Base-by-base conservation (phyloP, 2,888 invertebrate genomes). In the Oeneis ivallda region DNA sequence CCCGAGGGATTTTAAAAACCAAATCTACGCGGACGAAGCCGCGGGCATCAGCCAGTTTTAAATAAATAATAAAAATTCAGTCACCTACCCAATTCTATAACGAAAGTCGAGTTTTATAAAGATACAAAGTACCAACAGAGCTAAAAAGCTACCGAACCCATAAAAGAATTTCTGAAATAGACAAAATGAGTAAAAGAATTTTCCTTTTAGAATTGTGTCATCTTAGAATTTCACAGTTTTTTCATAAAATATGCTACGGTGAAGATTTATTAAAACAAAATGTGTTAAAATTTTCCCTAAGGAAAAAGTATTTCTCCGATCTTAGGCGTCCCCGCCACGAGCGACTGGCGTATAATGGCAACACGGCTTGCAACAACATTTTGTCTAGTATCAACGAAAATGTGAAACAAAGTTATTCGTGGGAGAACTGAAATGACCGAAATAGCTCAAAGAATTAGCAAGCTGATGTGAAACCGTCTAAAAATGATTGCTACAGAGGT, bases 261-360 rank as follows among this genome's bases (percentile, higher is more conserved):
- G 19, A 56, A 39, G 19, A 56, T 56, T 56, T 56, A 56, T 56
- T 56, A 56, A 56, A 39, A 56, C 15, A 39, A 56, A 56, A 39
- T 39, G 53, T 53, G 37, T 17, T 26, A 54, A 11, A 19, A 39
- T 17, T 41, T 39, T 56, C 39, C 17, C 3, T 11, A 13, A 11
- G 19, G 41, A 39, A 39, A n/a, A 54, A 56, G 39, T 39, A 17
- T 54, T 13, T 4, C 7, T 2, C 43, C 5, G n/a, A 45, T 15
- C 45, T 17, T n/a, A 45, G 45, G 45, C 45, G 45, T 7, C 45
- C 8, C 6, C 0, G 8, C 15, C 45, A 17, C 45, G 45, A 15
- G 15, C 45, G 45, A 45, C n/a, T 8, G 45, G 45, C 45, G n/a
- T n/a, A n/a, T n/a, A n/a, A n/a, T n/a, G 15, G n/a, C 45, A 7